These are phyloP conservation scores for Lateolabrax maculatus DNA, from an alignment of 2,797 vertebrate species.

Conservation along the genomic window DNA sequence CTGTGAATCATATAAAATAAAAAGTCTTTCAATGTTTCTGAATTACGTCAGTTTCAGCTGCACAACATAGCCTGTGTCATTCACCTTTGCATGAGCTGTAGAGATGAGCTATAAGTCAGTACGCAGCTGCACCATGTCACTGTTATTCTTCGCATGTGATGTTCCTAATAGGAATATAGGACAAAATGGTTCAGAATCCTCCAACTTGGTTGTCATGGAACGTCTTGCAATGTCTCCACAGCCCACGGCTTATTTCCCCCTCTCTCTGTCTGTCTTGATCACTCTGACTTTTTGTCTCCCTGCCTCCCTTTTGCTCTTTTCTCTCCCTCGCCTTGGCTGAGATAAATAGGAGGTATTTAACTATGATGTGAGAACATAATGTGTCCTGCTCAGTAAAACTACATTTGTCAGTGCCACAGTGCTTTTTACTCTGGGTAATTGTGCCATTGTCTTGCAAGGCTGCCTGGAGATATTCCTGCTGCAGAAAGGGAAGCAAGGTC, in stretches of 20 bases:
- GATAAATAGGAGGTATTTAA: slow-evolving; percentile 87
- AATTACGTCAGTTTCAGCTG: slow-evolving; percentile 29
- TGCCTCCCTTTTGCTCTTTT: slow-evolving; percentile 45
- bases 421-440: slow-evolving; percentile 84
- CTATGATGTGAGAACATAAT: slow-evolving; percentile 83
- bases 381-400: slow-evolving; percentile 83
- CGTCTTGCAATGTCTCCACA: slow-evolving; percentile 71
- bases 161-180: slow-evolving; percentile 65
- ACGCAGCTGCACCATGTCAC: slow-evolving; percentile 56
- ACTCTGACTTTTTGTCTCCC: slow-evolving; percentile 61
- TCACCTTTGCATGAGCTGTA: slow-evolving; percentile 41
- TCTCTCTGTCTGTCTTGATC: slow-evolving; percentile 66
- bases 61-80: slow-evolving; percentile 31
- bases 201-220: slow-evolving; percentile 82
- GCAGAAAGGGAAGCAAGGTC: slow-evolving; percentile 65
- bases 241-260: slow-evolving; percentile 63
- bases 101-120: slow-evolving; percentile 65
- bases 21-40: slow-evolving; percentile 20
- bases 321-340: slow-evolving; percentile 60
- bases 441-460: slow-evolving; percentile 81
- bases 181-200: slow-evolving; percentile 74
- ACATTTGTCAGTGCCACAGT: slow-evolving; percentile 87
- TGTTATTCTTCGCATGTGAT: slow-evolving; percentile 64
- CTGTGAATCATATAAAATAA: slow-evolving; percentile 11
- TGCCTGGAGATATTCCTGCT: slow-evolving; percentile 80